Conservation (phyloP, 2,888 invertebrate genomes). For the Erebia palarica region DNA sequence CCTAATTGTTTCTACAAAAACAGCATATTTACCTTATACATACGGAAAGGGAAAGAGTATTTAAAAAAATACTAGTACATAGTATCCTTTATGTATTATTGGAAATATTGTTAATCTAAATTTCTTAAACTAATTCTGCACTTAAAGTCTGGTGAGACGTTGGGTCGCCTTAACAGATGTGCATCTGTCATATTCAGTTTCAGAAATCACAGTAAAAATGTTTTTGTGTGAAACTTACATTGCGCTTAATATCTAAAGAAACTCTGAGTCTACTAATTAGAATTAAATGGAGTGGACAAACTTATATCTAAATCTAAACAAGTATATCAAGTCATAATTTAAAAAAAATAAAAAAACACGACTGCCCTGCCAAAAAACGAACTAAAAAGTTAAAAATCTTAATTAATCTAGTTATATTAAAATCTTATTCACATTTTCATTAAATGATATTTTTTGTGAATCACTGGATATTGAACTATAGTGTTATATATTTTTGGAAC, state of each 20-base stretch:
- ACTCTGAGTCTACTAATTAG: slow-evolving; percentile 12
- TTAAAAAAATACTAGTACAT: not conserved
- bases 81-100: not conserved
- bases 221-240: not conserved
- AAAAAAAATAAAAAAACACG: too few species aligned
- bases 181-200: slow-evolving; percentile 18
- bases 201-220: slow-evolving; percentile 11
- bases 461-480: too few species aligned
- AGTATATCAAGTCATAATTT: too few species aligned
- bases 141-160: not conserved
- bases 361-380: too few species aligned
- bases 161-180: slow-evolving; percentile 13
- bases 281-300: slow-evolving; percentile 18
- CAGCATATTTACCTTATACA: too few species aligned
- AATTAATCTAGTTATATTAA: too few species aligned
- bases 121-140: not conserved
- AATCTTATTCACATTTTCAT: too few species aligned
- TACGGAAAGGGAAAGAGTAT: not conserved
- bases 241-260: slow-evolving; percentile 23
- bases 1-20: not conserved
- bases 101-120: not conserved
- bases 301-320: too few species aligned
- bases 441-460: too few species aligned
- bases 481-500: too few species aligned
- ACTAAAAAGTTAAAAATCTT: too few species aligned